Percentiles rank a stretch among this genome's conserved stretches.
phyloP scores from a whole-genome alignment of 2,113 vertebrate species.

The Trogon surrucura region DNA sequence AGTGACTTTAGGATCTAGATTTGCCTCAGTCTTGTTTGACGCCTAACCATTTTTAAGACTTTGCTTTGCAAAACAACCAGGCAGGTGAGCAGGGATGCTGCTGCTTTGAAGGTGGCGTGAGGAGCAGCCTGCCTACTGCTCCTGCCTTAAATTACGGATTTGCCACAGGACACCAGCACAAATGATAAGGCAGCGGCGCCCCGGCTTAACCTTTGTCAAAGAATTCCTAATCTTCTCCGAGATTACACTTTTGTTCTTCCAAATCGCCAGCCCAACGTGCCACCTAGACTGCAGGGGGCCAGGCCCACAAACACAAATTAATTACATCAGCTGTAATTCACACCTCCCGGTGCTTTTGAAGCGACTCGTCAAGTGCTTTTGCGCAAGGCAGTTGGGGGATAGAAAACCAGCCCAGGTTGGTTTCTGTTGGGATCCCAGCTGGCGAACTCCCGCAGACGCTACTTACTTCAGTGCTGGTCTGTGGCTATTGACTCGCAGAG shows the following conservation, averaged over 20 bases:
- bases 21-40: background rate
- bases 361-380: background rate
- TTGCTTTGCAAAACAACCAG: background rate
- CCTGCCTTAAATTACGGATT: background rate
- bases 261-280: background rate
- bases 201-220: conserved; percentile 27
- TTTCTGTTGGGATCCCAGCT: background rate
- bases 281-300: background rate
- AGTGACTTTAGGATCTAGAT: background rate
- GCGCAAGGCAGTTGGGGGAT: background rate
- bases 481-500: background rate
- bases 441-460: background rate
- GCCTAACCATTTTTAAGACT: background rate
- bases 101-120: background rate
- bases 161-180: background rate
- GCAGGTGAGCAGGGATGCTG: background rate
- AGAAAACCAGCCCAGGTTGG: background rate
- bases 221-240: conserved; percentile 37
- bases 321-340: conserved; percentile 61
- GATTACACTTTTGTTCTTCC: conserved; percentile 35
- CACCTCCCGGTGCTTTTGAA: conserved; percentile 17
- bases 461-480: background rate
- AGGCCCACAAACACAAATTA: conserved; percentile 36
- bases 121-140: background rate
- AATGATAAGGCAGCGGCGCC: background rate